A percentile compares a stretch with the other conserved stretches of the same genome.
Conservation (phyloP, 2,888 invertebrate genomes). For the Caenorhabditis japonica region DNA sequence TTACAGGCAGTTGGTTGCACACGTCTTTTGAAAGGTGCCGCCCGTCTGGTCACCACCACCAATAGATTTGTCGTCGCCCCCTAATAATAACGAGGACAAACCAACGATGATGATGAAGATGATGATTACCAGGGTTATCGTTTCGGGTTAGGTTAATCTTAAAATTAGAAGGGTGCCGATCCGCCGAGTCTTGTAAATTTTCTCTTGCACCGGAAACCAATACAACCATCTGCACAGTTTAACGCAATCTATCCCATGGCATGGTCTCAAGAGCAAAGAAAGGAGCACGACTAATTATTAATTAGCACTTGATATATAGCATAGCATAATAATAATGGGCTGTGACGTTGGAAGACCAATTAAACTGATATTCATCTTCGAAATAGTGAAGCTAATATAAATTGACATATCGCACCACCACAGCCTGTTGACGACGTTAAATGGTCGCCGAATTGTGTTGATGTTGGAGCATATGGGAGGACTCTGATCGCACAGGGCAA, state of each 20-base stretch:
- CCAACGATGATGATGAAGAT: conserved; percentile 29
- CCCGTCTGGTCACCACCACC: conserved; percentile 15
- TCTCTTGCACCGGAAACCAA: too few species aligned
- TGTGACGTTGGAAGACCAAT: conserved; percentile 29
- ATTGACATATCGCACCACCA: conserved; percentile 26
- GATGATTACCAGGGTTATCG: conserved; percentile 25
- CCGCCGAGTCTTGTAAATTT: too few species aligned
- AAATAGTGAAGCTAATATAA: conserved; percentile 33
- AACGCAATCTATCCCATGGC: conserved; percentile 32
- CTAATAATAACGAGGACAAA: conserved; percentile 41
- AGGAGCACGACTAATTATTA: conserved; percentile 2
- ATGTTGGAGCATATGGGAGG: too few species aligned
- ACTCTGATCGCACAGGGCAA: too few species aligned
- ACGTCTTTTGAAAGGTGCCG: conserved; percentile 49
- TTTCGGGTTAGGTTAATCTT: conserved; percentile 36
- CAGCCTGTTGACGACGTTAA: conserved; percentile 40
- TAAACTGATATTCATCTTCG: conserved; percentile 47
- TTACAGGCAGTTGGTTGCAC: conserved; percentile 49
- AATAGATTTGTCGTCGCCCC: conserved; percentile 47
- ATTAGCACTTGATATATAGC: conserved; percentile 46
- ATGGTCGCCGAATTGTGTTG: too few species aligned
- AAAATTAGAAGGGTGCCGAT: conserved; percentile 32
- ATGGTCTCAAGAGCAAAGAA: neutral
- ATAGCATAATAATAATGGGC: conserved; percentile 35
- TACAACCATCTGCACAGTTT: conserved; percentile 42